Percentiles rank a stretch among this genome's conserved stretches.
phyloP scores from a whole-genome alignment of 2,797 vertebrate genomes.

The Pseudocheirus occidentalis region DNA sequence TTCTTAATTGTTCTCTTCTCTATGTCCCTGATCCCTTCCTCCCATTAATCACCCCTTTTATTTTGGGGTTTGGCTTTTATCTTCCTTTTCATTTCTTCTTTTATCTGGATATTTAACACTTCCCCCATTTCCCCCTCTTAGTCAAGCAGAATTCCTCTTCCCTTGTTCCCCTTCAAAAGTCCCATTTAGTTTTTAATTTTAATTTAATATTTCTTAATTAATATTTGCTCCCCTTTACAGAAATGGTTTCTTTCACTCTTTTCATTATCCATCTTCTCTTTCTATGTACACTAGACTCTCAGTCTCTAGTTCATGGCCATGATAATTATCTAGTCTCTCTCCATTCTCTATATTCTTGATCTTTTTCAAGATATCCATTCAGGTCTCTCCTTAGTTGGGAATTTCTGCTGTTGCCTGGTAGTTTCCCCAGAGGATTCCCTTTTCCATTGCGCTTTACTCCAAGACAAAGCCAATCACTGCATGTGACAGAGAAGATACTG shows the following conservation, averaged over 20 bases:
- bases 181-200: too few species aligned
- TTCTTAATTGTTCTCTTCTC: too few species aligned
- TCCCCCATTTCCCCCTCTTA: not conserved
- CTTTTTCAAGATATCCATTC: not conserved
- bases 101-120: not conserved
- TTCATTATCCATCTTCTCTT: not conserved
- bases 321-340: not conserved
- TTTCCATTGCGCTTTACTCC: not conserved
- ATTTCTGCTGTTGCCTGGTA: not conserved
- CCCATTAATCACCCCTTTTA: too few species aligned
- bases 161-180: too few species aligned
- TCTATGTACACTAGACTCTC: not conserved
- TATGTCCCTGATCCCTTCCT: too few species aligned
- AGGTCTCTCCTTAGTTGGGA: not conserved
- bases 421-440: not conserved
- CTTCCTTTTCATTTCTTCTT: not conserved
- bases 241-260: not conserved
- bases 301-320: not conserved
- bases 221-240: too few species aligned
- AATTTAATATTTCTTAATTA: too few species aligned
- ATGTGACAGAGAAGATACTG: not conserved
- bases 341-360: not conserved
- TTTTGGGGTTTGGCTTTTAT: too few species aligned
- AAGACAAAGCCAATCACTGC: not conserved
- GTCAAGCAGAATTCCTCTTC: not conserved